Percentiles rank a stretch among this genome's conserved stretches.
phyloP scores from a whole-genome alignment of 2,113 vertebrate species.

The Nannobrachium achirus region DNA sequence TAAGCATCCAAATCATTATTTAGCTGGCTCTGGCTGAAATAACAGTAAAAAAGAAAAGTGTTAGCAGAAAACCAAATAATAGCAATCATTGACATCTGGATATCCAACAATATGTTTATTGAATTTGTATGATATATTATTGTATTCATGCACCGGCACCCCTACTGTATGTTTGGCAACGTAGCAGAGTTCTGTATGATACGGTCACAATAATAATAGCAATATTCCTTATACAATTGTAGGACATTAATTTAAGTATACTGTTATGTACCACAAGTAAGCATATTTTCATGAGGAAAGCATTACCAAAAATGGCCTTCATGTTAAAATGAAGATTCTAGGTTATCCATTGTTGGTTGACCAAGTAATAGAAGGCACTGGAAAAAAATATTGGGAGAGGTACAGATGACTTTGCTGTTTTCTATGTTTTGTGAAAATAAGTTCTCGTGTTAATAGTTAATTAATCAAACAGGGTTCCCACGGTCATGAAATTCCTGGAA shows the following conservation, averaged over 20 bases:
- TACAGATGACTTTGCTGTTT: slow-evolving; percentile 6
- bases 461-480: no score
- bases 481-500: no score
- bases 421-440: neutral
- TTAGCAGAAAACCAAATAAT: no score
- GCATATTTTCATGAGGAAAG: slow-evolving; percentile 53
- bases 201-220: slow-evolving; percentile 58
- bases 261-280: slow-evolving; percentile 82
- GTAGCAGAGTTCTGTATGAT: slow-evolving; percentile 45
- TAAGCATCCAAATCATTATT: no score
- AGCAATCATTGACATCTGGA: slow-evolving; percentile 25
- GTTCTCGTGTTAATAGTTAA: neutral
- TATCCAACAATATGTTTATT: slow-evolving; percentile 66
- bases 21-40: no score
- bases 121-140: slow-evolving; percentile 57
- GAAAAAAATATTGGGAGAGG: no score
- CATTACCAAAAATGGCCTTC: slow-evolving; percentile 35
- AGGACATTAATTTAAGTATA: slow-evolving; percentile 75
- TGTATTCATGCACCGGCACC: slow-evolving; percentile 53
- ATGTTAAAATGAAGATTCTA: slow-evolving; percentile 22
- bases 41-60: no score
- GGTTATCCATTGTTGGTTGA: neutral
- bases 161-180: slow-evolving; percentile 24
- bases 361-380: neutral
- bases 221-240: slow-evolving; percentile 59